Evolutionary conservation across 2,888 invertebrate species (phyloP), one percentile per base, ranked within the genome.

Genomic region (Podabrus alpinus): DNA sequence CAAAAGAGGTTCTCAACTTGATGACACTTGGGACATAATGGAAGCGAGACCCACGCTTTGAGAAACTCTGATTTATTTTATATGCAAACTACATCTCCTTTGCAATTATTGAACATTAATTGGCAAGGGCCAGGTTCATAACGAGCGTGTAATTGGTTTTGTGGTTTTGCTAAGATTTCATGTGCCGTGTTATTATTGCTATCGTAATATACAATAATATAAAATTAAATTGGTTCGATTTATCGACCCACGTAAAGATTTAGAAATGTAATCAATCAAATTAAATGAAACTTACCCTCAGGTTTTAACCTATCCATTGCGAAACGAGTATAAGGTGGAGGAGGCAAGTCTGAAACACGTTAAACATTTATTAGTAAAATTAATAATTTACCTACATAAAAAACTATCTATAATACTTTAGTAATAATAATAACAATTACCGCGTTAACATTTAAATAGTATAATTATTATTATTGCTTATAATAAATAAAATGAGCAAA

Each of bases 281-380:
- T 19, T 16, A 62, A 62, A 62, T 13, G 16, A 62, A 66, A 88
- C 91, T 91, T 88, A 94, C 94, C 94, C 92, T 94, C 93, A 87
- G 92, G 91, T 91, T 92, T 93, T 87, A 93, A 88, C 87, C 89
- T 90, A 86, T 92, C 91, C 91, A 92, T 91, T 84, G 91, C 92
- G 88, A 92, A 92, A 86, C 92, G 92, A 88, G 92, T 93, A 89
- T 95, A 95, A 80, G 95, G 95, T 83, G 95, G 95, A 84, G 95
- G 95, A 84, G 94, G 94, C 84, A 93, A 92, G 89, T 95, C 95
- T 95, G 92, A 16, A 75, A 75, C 61, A 62, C n/a, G 17, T 19
- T 19, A 62, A 62, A 19, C 11, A 17, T 62, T 17, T 13, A 29
- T 29, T 29, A 29, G 29, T 29, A n/a, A 29, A 29, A 29, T 29